Base-by-base conservation (phyloP, 2,797 vertebrate species). In the Nothura maculosa region DNA sequence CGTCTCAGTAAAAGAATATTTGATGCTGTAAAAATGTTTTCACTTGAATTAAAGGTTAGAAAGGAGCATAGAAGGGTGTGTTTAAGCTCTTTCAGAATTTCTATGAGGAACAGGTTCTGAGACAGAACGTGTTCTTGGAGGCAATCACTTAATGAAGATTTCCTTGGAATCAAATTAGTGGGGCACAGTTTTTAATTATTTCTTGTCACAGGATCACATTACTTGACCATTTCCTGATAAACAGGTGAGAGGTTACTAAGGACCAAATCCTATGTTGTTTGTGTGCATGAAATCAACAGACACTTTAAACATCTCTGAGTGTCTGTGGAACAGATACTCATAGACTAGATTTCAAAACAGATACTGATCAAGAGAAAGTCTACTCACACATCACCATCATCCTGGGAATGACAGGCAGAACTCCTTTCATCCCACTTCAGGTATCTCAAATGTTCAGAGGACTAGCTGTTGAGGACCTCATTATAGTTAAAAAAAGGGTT, bases 31-130 rank as follows among this genome's bases (percentile, higher is more conserved):
- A 34, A 15, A 2, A 0, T 14, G 5, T 38, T 90, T 89, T 80
- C 38, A 40, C 3, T 43, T 24, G 10, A 27, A 16, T 34, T 47
- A 81, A 30, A 24, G 24, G 52, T 50, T 76, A 52, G 18, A 73
- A 2, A n/a, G 43, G 12, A 76, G 25, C 4, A 10, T 4, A 38
- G 8, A 25, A 27, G 1, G 3, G 0, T 20, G 9, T 38, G 24
- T 55, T 66, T 70, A 70, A 61, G 24, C 3, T n/a, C 43, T 66
- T 54, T 61, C 30, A 38, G 45, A 20, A 60, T 60, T 87, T 72
- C n/a, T 76, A 13, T 7, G 28, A 66, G 72, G 16, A 93, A 18
- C 14, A 19, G 8, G 10, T 40, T 85, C 10, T 8, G 63, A 27
- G 4, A 8, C 67, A 38, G 19, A 32, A 81, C n/a, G n/a, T n/a